phyloP scores from a whole-genome alignment of 2,113 vertebrate species.

The Egretta garzetta region DNA sequence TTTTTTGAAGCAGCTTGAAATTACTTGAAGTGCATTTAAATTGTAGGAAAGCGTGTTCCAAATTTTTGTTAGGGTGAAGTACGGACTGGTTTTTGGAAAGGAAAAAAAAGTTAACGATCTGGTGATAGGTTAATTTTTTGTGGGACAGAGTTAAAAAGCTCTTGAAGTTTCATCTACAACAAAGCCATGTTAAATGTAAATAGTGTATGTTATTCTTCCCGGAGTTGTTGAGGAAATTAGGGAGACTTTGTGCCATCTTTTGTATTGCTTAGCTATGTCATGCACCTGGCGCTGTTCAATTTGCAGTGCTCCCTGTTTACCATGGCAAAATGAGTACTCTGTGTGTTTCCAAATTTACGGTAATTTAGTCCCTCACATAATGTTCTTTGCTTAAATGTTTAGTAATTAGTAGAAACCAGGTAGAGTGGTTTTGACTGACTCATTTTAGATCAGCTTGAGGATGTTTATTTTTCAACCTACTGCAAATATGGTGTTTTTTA shows the following conservation, averaged over 20 bases:
- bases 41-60: background rate
- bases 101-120: background rate
- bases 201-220: background rate
- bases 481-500: background rate
- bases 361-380: slow-evolving; percentile 35
- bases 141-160: background rate
- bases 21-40: background rate
- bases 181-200: background rate
- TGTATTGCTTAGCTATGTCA: background rate
- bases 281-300: slow-evolving; percentile 14
- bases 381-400: slow-evolving; percentile 62
- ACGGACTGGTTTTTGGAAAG: background rate
- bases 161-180: background rate
- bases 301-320: slow-evolving; percentile 45
- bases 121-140: background rate
- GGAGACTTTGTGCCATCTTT: background rate
- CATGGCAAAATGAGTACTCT: background rate
- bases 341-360: slow-evolving; percentile 21
- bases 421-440: slow-evolving; percentile 43
- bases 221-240: background rate
- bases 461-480: slow-evolving; percentile 50
- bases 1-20: background rate
- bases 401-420: slow-evolving; percentile 28
- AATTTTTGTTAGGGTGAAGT: fast-evolving
- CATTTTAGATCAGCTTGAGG: slow-evolving; percentile 24